Evolutionary conservation across 2,888 invertebrate genomes (phyloP), one percentile per base, ranked within the genome.

Genomic region (Microctonus hyperodae): DNA sequence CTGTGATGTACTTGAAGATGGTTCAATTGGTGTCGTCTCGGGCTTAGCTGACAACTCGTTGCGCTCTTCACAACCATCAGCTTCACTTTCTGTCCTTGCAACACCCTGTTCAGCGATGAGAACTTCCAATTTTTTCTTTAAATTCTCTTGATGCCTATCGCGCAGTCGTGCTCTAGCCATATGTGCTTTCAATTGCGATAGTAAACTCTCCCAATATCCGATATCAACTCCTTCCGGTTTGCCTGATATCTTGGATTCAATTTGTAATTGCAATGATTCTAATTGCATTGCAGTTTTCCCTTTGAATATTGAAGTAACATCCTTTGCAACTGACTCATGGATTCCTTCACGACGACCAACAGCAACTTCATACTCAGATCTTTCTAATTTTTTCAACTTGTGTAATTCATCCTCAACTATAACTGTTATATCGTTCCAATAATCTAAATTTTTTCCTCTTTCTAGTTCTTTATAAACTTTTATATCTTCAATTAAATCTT

Each of bases 151-250:
- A 86, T 99, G 98, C 0, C 95, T 88, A 85, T 98, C 98, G 64
- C 95, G 87, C 11, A 99, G 88, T 35, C 98, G 88, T 0, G 97
- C 96, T 76, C 96, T 89, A 0, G 97, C 95, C 91, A 95, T 95
- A 84, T 97, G 96, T 6, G 97, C 97, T 86, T 96, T 96, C 10
- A 99, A 87, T 83, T 97, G 96, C n/a, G 95, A 95, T 37, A 97
- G 87, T 72, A 99, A 85, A 57, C 95, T 95, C 86, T 99, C 98
- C 98, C 98, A 99, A 85, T 98, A 99, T 55, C 96, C 95, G 71
- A 98, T 92, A 86, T 98, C 98, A 55, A 97, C 91, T 16, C 96
- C 97, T 85, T 95, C 96, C 53, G 90, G 90, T 70, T 92, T 90
- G 0, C 92, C 91, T 75, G 88, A 88, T 69, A 98, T 92, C 86